Evolutionary conservation across 2,113 vertebrate genomes (phyloP), one percentile per base, ranked within the genome.

Genomic region (Aphelocoma coerulescens): DNA sequence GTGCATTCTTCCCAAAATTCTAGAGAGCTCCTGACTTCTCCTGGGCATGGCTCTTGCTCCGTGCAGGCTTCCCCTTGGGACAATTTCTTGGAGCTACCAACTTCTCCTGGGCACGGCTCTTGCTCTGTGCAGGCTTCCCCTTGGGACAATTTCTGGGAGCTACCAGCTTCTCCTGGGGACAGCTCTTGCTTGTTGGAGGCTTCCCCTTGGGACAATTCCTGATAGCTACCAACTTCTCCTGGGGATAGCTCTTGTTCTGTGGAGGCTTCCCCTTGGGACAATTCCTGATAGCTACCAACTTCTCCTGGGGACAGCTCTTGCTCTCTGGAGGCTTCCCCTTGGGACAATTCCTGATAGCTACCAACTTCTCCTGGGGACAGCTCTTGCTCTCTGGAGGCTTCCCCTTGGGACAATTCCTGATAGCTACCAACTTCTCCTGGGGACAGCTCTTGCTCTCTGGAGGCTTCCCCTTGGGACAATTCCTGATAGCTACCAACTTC

Each of bases 321-420:
- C 11, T 72, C 37, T 0, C 0, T 39, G 35, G 2, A 9, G 1
- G 4, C 4, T 32, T 41, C 21, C 28, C 28, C 20, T 10, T 5
- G 10, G 14, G 20, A 17, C 10, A 30, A 6, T 39, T 72, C 28
- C 3, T 7, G 37, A 5, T 39, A 51, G n/a, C 27, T 52, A 5
- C 35, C 4, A 9, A 1, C 19, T 39, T 39, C 49, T 32, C 35
- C 49, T 71, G 27, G 20, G 8, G 10, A 71, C 20, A 71, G 15
- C 49, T 39, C 35, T 23, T 32, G 19, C 20, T 71, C 35, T 0
- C 0, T n/a, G 23, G 2, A 18, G 4, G 4, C 35, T 41, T 59
- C 22, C 22, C 28, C 43, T 27, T 2, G n/a, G 9, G 13, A 26
- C 22, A 58, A 13, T 58, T 82, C 54, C 14, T n/a, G 54, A 0